phyloP scores from a whole-genome alignment of 2,797 vertebrate species.

The Lacerta agilis region DNA sequence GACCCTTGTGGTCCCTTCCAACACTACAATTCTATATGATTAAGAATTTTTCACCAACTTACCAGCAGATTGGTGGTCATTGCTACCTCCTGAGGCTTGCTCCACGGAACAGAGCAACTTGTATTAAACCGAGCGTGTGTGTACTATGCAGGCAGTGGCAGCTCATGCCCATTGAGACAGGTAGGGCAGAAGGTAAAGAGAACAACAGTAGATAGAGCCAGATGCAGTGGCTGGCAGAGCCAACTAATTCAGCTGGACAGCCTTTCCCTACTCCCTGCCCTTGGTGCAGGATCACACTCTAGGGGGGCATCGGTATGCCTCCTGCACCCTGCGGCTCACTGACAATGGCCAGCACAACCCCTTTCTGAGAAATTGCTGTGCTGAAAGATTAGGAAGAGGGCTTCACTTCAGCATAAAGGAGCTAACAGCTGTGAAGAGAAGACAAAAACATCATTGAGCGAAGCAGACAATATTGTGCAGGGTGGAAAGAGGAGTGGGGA shows the following conservation, averaged over 20 bases:
- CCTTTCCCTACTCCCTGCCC: neutral
- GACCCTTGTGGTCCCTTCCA: too few species aligned
- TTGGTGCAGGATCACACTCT: neutral
- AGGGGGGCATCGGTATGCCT: neutral
- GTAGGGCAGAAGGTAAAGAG: too few species aligned
- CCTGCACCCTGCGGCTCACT: neutral
- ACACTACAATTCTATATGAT: too few species aligned
- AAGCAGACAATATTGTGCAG: slow-evolving; percentile 55
- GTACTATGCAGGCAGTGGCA: neutral
- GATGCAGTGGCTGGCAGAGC: too few species aligned
- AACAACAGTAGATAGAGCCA: too few species aligned
- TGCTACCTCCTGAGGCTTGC: neutral
- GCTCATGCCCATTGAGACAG: too few species aligned
- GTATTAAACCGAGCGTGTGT: neutral
- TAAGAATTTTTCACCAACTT: too few species aligned
- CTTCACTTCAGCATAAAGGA: slow-evolving; percentile 63
- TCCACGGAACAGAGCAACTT: neutral
- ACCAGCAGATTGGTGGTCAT: too few species aligned
- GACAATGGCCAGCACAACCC: slow-evolving; percentile 6
- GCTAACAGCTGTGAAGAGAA: slow-evolving; percentile 63
- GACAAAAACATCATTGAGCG: slow-evolving; percentile 72
- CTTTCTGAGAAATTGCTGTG: neutral
- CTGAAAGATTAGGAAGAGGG: slow-evolving; percentile 38
- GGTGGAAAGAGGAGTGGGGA: slow-evolving; percentile 26
- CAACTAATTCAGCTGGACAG: neutral